Evolutionary conservation across 2,797 vertebrate genomes (phyloP), one percentile per base, ranked within the genome.

Genomic region (Tamandua tetradactyla): DNA sequence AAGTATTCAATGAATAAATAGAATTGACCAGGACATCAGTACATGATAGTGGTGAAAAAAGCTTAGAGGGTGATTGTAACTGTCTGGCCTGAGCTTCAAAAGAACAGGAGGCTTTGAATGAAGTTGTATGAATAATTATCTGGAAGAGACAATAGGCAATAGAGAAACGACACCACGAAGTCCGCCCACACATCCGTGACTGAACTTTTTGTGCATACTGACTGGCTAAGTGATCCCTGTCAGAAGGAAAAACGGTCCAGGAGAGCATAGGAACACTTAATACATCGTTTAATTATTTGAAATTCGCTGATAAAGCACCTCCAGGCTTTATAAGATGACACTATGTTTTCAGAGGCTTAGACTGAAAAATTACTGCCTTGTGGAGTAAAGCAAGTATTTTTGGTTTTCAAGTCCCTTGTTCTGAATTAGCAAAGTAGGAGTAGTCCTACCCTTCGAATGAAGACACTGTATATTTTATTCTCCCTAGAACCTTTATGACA

Each of bases 361-460:
- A 75, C 72, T 75, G 42, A 47, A 71, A 66, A 35, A 20, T 14
- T n/a, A 10, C 57, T 91, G 52, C 52, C 49, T 55, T 87, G 18
- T 75, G 32, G 27, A 93, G 42, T 23, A 64, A 27, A 82, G 30
- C 2, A 86, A 85, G 37, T 49, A 30, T 84, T 61, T 71, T 82
- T 72, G 7, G 84, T 55, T 71, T 96, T 92, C n/a, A 40, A 71
- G n/a, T 86, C 84, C 25, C 30, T 87, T 7, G 9, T 64, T 72
- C 69, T 82, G 47, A 82, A 42, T 94, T 96, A 93, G 83, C 89
- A 69, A 92, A 96, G 52, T 9, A 23, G 0, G n/a, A 44, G 30
- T 22, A 1, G 17, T 18, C 66, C 64, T 85, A n/a, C 6, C 27
- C 20, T 75, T 66, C 32, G 95, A 97, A 81, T 87, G 27, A 71